phyloP scores from a whole-genome alignment of 2,113 vertebrate species.

The Bungarus multicinctus region DNA sequence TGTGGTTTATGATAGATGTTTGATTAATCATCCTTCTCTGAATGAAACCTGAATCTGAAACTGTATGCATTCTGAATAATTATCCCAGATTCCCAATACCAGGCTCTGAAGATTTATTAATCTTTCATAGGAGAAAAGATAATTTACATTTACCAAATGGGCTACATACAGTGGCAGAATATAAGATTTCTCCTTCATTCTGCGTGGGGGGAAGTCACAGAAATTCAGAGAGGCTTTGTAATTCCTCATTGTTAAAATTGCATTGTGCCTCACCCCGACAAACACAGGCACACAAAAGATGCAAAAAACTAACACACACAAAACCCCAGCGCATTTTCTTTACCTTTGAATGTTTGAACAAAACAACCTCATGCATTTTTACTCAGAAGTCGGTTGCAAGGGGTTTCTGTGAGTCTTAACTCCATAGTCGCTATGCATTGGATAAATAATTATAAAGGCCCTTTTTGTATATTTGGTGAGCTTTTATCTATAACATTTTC shows the following conservation, averaged over 20 bases:
- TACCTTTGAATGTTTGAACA: conserved; percentile 7
- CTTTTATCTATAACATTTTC: conserved; percentile 43
- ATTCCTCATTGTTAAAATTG: conserved; percentile 24
- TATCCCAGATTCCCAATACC: conserved; percentile 9
- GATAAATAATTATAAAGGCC: not conserved
- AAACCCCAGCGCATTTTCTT: not conserved
- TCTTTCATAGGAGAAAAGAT: conserved; percentile 29
- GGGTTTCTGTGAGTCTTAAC: not conserved
- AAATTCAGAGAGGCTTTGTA: not conserved
- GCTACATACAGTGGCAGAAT: conserved; percentile 24
- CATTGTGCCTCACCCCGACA: not conserved
- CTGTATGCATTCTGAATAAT: conserved; percentile 51
- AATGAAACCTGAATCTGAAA: conserved; percentile 40
- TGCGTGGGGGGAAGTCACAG: not conserved
- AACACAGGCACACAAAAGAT: conserved; percentile 43
- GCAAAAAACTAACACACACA: not conserved
- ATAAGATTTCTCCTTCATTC: conserved; percentile 26
- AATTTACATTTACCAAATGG: conserved; percentile 23
- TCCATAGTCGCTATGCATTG: not conserved
- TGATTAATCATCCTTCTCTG: conserved; percentile 37
- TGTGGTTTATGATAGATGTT: conserved; percentile 47
- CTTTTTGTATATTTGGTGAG: conserved; percentile 64
- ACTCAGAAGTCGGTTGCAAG: not conserved
- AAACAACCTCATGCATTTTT: not conserved
- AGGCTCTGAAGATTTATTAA: conserved; percentile 21